A percentile compares a stretch with the other conserved stretches of the same genome.
These are phyloP conservation scores for Steatocranus sp. DNA, from an alignment of 2,797 vertebrate genomes.

Conservation along the genomic window DNA sequence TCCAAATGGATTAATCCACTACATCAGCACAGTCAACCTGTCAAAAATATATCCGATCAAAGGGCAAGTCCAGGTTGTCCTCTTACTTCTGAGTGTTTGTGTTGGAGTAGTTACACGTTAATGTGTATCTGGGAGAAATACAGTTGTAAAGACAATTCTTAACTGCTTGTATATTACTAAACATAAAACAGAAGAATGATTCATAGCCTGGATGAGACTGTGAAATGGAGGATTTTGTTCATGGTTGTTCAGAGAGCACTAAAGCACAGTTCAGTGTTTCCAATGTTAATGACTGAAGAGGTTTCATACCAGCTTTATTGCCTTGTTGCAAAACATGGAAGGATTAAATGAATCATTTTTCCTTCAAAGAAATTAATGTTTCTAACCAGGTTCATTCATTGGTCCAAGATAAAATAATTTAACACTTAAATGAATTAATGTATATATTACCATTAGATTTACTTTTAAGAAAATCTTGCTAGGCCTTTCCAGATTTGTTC, in stretches of 20 bases:
- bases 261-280: neutral
- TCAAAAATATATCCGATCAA: neutral
- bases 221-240: neutral
- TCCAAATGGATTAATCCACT: conserved; percentile 10
- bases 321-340: neutral
- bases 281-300: neutral
- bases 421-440: neutral
- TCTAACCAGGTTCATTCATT: neutral
- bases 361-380: neutral
- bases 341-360: neutral
- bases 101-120: neutral
- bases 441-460: neutral
- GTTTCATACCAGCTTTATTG: neutral
- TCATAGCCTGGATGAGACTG: neutral
- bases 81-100: neutral
- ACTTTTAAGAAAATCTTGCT: neutral
- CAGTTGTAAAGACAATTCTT: neutral
- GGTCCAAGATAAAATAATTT: neutral
- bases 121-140: neutral
- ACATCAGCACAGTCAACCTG: conserved; percentile 3
- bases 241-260: neutral
- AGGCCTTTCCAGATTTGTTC: neutral
- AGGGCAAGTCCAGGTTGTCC: neutral
- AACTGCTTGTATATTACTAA: conserved; percentile 1
- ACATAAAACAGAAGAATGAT: neutral